A percentile compares a stretch with the other conserved stretches of the same genome.
These are phyloP conservation scores for Cherax destructor DNA, from an alignment of 1,140 invertebrate species.

Conservation along the genomic window DNA sequence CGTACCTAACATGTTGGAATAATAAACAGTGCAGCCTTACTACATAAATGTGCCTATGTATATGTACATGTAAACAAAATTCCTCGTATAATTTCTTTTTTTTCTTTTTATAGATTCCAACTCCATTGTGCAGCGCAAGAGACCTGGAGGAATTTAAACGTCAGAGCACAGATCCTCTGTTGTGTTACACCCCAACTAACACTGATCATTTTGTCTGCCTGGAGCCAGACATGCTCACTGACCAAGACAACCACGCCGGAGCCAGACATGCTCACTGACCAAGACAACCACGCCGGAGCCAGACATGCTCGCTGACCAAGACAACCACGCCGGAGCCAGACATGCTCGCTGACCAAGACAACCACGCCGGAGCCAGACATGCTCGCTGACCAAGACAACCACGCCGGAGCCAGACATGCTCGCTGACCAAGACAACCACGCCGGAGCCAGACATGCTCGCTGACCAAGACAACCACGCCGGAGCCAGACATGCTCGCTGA, in stretches of 20 bases:
- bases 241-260: not conserved
- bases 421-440: constrained; percentile 1
- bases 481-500: constrained; percentile 30
- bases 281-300: not conserved
- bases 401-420: constrained; percentile 26
- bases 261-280: constrained; percentile 24
- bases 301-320: constrained; percentile 21
- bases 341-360: constrained; percentile 12
- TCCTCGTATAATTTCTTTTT: constrained; percentile 82
- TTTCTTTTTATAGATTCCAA: constrained; percentile 82
- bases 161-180: constrained; percentile 36
- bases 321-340: constrained; percentile 10
- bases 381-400: constrained; percentile 6
- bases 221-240: constrained; percentile 34
- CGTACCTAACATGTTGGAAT: no score
- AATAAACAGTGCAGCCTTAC: no score
- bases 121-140: constrained; percentile 91
- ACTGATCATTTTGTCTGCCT: constrained; percentile 41
- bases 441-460: constrained; percentile 22
- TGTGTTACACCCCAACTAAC: constrained; percentile 24
- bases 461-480: not conserved
- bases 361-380: constrained; percentile 16
- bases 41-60: no score
- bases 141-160: constrained; percentile 83
- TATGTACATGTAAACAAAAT: no score